Conservation (phyloP, 2,113 vertebrate genomes). For the Lepidothrix coronata region DNA sequence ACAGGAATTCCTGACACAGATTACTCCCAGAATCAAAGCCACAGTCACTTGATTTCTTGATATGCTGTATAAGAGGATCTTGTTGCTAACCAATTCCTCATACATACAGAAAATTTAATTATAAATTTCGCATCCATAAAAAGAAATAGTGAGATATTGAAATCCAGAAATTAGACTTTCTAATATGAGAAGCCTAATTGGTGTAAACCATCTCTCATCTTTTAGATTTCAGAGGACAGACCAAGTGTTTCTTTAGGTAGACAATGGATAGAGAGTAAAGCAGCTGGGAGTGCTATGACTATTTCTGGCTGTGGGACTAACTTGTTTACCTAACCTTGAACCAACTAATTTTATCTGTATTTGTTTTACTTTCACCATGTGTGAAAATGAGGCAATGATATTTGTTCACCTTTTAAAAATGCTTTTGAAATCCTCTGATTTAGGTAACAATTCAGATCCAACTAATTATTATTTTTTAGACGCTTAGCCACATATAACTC, state of each 20-base stretch:
- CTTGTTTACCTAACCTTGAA: slow-evolving; percentile 8
- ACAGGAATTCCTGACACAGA: neutral
- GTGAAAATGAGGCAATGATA: slow-evolving; percentile 48
- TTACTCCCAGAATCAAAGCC: neutral
- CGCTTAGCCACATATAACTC: neutral
- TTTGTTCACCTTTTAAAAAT: slow-evolving; percentile 10
- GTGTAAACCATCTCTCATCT: neutral
- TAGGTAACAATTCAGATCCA: neutral
- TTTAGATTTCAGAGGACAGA: neutral
- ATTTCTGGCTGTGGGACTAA: slow-evolving; percentile 31
- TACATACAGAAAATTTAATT: neutral
- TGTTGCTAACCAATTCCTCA: neutral
- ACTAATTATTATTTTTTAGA: neutral
- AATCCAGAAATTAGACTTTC: neutral
- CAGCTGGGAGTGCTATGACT: neutral
- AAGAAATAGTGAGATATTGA: neutral
- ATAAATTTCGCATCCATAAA: neutral
- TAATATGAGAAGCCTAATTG: neutral
- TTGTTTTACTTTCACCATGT: slow-evolving; percentile 36
- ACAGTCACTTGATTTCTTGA: neutral
- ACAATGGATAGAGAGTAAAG: neutral
- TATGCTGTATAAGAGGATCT: neutral
- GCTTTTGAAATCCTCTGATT: slow-evolving; percentile 17
- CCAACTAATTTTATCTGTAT: slow-evolving; percentile 40
- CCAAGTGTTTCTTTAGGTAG: neutral